Conservation (phyloP, 1,140 invertebrate genomes). For the Solen grandis region DNA sequence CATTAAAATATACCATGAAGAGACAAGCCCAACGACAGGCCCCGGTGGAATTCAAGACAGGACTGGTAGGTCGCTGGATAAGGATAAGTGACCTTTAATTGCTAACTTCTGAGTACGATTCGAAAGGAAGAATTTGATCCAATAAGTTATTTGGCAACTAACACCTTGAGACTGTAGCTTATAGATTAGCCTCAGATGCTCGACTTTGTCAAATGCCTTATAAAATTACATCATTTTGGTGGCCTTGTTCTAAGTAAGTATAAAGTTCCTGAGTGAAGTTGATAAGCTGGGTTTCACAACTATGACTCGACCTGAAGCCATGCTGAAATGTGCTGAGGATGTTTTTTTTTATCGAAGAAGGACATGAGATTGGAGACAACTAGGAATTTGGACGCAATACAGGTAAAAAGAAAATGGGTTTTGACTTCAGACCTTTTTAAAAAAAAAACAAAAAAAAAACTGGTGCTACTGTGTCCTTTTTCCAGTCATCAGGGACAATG, state of each 20-base stretch:
- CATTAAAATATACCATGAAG: conserved; percentile 16
- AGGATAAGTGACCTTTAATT: no score
- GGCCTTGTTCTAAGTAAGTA: conserved; percentile 10
- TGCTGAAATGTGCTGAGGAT: conserved; percentile 31
- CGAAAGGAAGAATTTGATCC: conserved; percentile 9
- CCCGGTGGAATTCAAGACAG: conserved; percentile 18
- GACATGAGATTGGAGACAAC: conserved; percentile 37
- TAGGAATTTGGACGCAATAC: conserved; percentile 39
- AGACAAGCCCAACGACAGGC: conserved; percentile 9
- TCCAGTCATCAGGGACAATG: conserved; percentile 31
- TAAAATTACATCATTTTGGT: conserved; percentile 26
- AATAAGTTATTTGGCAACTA: neutral
- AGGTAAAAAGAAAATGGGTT: conserved; percentile 40
- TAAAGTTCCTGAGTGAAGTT: conserved; percentile 38
- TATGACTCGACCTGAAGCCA: conserved; percentile 46
- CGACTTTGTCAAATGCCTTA: conserved; percentile 35
- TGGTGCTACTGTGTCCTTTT: conserved; percentile 22
- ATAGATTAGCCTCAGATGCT: neutral
- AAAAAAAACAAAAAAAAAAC: conserved; percentile 43
- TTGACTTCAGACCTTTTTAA: conserved; percentile 40
- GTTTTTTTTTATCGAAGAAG: conserved; percentile 21
- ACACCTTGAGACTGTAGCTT: conserved; percentile 2
- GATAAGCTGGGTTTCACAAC: conserved; percentile 50
- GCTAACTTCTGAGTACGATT: conserved; percentile 23
- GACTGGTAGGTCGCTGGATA: neutral